Evolutionary conservation across 2,113 vertebrate species (phyloP).

Genomic region (Heterotis niloticus): DNA sequence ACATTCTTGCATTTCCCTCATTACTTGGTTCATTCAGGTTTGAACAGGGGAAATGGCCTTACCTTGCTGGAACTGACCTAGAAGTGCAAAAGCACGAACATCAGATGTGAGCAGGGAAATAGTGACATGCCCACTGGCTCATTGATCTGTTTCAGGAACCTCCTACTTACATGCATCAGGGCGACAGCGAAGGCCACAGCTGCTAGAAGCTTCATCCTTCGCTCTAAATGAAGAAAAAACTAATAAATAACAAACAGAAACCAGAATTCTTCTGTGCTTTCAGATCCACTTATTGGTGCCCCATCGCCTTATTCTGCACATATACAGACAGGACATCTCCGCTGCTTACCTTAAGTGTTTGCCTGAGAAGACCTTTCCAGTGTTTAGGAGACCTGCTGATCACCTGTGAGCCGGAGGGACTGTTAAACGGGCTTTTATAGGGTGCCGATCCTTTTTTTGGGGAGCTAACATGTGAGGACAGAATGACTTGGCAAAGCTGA

Average conservation of each 20-base stretch:
- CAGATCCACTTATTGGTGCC: too few species aligned
- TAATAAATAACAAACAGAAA: not conserved
- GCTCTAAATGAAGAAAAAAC: not conserved
- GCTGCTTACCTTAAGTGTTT: not conserved
- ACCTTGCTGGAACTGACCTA: conserved; percentile 58
- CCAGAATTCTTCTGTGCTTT: not conserved
- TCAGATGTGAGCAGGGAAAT: not conserved
- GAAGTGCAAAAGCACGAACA: conserved; percentile 22
- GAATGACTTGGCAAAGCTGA: not conserved
- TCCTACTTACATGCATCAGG: conserved; percentile 10
- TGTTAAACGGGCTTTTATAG: conserved; percentile 19
- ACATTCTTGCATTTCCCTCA: too few species aligned
- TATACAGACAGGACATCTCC: not conserved
- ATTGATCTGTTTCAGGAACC: not conserved
- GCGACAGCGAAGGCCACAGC: not conserved
- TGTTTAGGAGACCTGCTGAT: not conserved
- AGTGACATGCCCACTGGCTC: not conserved
- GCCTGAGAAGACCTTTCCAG: not conserved
- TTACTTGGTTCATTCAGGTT: not conserved
- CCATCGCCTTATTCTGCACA: too few species aligned
- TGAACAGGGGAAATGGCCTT: conserved; percentile 17
- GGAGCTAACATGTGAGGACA: conserved; percentile 13
- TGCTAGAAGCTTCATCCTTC: conserved; percentile 15
- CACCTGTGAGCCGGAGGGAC: not conserved
- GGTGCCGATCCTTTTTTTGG: not conserved